These are phyloP conservation scores for Chionis minor DNA, from an alignment of 2,113 vertebrate genomes.

Conservation along the genomic window DNA sequence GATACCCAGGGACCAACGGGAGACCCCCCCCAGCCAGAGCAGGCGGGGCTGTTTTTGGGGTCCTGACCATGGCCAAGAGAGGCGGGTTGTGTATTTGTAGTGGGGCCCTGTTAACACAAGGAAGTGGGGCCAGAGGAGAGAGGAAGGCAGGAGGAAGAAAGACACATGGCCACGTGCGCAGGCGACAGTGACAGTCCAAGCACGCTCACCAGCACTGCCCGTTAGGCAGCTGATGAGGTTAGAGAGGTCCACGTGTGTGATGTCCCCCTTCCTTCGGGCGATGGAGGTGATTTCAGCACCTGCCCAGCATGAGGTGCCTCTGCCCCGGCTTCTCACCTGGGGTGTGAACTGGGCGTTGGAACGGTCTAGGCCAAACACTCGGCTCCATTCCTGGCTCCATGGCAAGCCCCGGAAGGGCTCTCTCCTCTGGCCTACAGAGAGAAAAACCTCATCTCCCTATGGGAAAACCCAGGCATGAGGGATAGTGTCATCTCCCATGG, in stretches of 20 bases:
- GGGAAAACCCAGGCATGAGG: background rate
- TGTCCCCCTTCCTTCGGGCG: background rate
- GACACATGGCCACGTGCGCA: rapidly evolving
- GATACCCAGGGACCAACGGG: rapidly evolving
- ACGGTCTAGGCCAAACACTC: rapidly evolving
- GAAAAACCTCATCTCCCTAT: background rate
- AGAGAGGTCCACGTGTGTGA: background rate
- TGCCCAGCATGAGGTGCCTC: background rate
- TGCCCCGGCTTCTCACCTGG: background rate
- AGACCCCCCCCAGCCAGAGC: background rate
- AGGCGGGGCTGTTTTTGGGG: background rate
- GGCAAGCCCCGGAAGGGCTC: background rate
- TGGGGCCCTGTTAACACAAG: background rate
- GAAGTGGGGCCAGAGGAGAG: background rate
- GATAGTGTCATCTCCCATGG: background rate
- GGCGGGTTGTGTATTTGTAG: background rate
- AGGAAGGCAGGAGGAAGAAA: background rate
- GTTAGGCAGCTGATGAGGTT: background rate
- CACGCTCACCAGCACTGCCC: background rate
- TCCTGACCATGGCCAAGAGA: background rate
- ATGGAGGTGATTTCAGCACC: background rate
- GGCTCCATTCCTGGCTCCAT: background rate
- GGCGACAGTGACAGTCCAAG: background rate
- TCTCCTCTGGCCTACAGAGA: background rate
- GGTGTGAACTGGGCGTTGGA: rapidly evolving